A percentile compares a stretch with the other conserved stretches of the same genome.
These are phyloP conservation scores for Trachurus trachurus DNA, from an alignment of 2,797 vertebrate genomes.

Conservation along the genomic window DNA sequence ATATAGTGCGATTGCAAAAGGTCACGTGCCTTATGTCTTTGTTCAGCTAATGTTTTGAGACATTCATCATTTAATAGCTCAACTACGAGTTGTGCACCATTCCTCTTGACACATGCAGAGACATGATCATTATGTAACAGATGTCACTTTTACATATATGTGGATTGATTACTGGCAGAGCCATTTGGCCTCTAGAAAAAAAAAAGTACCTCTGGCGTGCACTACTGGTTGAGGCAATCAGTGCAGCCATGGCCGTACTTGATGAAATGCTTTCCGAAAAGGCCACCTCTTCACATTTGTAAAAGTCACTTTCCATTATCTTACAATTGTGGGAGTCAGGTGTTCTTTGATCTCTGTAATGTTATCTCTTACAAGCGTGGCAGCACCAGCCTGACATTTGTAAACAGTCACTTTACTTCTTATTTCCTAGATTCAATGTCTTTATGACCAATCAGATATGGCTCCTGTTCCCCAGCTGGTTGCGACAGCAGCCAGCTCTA, in stretches of 20 bases:
- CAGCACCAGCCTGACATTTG: conserved; percentile 79
- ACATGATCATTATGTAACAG: conserved; percentile 15
- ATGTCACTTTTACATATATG: conserved; percentile 35
- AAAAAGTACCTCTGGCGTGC: conserved; percentile 36
- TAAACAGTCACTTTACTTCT: conserved; percentile 72
- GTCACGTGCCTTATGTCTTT: neutral
- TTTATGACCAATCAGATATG: conserved; percentile 62
- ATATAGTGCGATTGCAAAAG: too few species aligned
- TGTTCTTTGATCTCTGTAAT: conserved; percentile 65
- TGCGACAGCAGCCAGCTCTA: conserved; percentile 3
- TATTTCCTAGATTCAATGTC: conserved; percentile 41
- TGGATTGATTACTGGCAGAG: conserved; percentile 45
- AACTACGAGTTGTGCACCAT: neutral
- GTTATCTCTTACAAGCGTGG: conserved; percentile 72
- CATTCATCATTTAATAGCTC: neutral
- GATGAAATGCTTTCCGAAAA: conserved; percentile 81
- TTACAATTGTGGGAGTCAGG: conserved; percentile 56
- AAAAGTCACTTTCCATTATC: conserved; percentile 80
- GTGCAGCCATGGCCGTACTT: conserved; percentile 46
- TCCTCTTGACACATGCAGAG: too few species aligned
- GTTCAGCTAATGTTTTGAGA: neutral
- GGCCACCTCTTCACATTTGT: conserved; percentile 82
- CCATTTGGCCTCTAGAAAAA: conserved; percentile 45
- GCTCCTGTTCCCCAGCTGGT: conserved; percentile 14
- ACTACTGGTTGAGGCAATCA: conserved; percentile 59